Base-by-base conservation (phyloP, 2,888 invertebrate species). In the Gibbula magus region DNA sequence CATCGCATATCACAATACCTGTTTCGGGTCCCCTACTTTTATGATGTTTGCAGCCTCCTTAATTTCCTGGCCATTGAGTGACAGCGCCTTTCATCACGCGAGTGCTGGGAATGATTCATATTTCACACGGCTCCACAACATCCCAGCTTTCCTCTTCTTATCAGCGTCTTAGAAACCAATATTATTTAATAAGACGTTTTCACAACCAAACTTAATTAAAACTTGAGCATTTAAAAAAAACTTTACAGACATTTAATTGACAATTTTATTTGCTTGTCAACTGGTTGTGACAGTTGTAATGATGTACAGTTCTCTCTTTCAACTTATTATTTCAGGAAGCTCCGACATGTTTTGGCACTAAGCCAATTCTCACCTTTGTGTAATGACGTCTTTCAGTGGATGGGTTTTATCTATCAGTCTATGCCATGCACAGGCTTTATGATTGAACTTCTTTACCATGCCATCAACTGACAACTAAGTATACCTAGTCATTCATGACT, bases 1-100 rank as follows among this genome's bases (percentile, higher is more conserved):
- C 70, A 70, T 70, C 70, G 70, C 70, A 70, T 70, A 70, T 70
- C 20, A 70, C 70, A 70, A 70, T 70, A 70, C 70, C 70, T 20
- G 18, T 20, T 18, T 70, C 70, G 32, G 70, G 70, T 32, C 70
- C 35, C 16, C 70, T 35, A 70, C 70, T 70, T 70, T 32, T 70
- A 70, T 18, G 61, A 20, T 70, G 70, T 70, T 70, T 70, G 70
- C 70, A 70, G 29, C 70, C 70, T 39, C 70, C 70, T 70, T 70
- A 35, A 70, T 70, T 70, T 70, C 70, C 70, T 70, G 70, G 16
- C 20, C 70, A 35, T 70, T 70, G 70, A 70, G 32, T 70, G 70
- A 70, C 70, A 35, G 70, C 32, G 13, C 39, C 70, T 70, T 70
- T 70, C 70, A 70, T 70, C 70, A 35, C 39, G 70, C 70, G 13